Conservation (phyloP, 2,113 vertebrate species). For the Bos javanicus region DNA sequence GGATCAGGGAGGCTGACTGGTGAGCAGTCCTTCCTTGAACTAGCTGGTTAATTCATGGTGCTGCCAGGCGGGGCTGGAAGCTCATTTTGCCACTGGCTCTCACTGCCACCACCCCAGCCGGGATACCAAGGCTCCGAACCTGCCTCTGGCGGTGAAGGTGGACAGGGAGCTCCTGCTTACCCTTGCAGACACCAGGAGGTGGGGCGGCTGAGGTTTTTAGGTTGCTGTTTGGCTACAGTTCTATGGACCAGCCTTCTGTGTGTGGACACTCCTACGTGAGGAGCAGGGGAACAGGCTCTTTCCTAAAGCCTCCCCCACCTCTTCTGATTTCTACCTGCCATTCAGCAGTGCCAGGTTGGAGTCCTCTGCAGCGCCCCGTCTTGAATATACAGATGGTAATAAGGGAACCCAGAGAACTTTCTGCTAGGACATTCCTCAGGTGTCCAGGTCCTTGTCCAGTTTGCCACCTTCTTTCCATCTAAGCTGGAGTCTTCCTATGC, state of each 20-base stretch:
- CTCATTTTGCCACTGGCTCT: not conserved
- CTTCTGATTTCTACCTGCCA: not conserved
- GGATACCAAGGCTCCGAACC: not conserved
- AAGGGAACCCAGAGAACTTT: not conserved
- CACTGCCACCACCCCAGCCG: not conserved
- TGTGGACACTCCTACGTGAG: not conserved
- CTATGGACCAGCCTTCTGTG: not conserved
- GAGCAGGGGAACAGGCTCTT: not conserved
- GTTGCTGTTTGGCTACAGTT: not conserved
- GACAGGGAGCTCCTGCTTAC: not conserved
- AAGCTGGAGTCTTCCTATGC: not conserved
- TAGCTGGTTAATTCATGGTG: not conserved
- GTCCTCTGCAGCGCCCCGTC: not conserved
- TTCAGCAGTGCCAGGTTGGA: not conserved
- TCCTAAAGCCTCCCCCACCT: not conserved
- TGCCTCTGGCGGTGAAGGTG: not conserved
- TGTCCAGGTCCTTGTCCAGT: not conserved
- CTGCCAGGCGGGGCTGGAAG: not conserved
- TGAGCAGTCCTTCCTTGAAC: not conserved
- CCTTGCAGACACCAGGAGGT: not conserved
- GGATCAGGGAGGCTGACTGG: not conserved
- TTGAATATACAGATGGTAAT: not conserved
- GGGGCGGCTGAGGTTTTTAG: not conserved
- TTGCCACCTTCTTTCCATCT: not conserved
- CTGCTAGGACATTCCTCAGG: not conserved